Conservation (phyloP, 1,140 invertebrate genomes). For the Caenorhabditis elegans region WBcel235 BX284605.5:13359001-13359500, state of each 20-base stretch:
- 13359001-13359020: neutral
- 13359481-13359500: neutral
- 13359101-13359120: neutral
- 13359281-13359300: neutral
- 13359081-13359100: neutral
- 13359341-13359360: neutral
- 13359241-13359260: neutral
- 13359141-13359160: neutral
- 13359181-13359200: neutral
- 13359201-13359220: neutral
- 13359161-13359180: neutral
- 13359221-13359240: neutral
- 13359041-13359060: neutral
- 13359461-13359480: neutral
- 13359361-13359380: neutral
- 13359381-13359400: neutral
- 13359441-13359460: neutral
- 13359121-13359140: neutral
- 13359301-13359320: neutral
- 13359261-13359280: neutral
- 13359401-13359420: neutral
- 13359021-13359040: neutral
- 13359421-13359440: neutral
- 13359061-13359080: constrained; percentile 2
- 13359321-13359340: neutral